Base-by-base conservation (phyloP, 2,888 invertebrate species). In the Scrobipalpa costella region DNA sequence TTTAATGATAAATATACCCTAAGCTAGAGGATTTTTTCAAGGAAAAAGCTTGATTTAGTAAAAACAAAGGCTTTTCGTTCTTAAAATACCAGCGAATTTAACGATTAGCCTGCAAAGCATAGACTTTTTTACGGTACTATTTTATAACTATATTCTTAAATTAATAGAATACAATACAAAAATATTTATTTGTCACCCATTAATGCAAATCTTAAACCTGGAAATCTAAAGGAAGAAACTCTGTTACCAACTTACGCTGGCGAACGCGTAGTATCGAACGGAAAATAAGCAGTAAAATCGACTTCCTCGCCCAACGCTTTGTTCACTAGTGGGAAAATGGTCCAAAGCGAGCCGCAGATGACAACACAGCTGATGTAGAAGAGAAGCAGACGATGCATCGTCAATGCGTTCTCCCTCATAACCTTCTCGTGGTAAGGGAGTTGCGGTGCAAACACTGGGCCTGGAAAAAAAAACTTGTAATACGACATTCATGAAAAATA, bases 261-360 rank as follows among this genome's bases (percentile, higher is more conserved):
- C 6, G 79, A 72, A 8, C 67, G 50, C 11, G 64, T 75, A 0
- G 83, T 84, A 63, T 84, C 80, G 64, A 87, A 86, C 17, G 90
- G 89, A 62, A 87, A 76, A 66, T 85, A 89, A 11, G 80, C 86
- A n/a, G 83, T 80, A 33, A 88, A 81, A 38, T 77, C 67, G 1
- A 81, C 81, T 15, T 80, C 72, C 62, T 76, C 72, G 1, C 84
- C 83, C 19, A 82, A 62, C 11, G 76, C 68, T 61, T 72, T 79
- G 59, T 85, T 86, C 7, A 85, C 75, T 13, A 86, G 38, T 0
- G 87, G 88, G 65, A 79, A 86, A 47, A 79, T 62, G 1, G 74
- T 69, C 81, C 84, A 86, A 38, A 85, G 68, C 0, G 19, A 0
- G 0, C 69, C 81, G 63, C 85, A 86, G 5, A 67, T 60, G 7